A percentile compares a stretch with the other conserved stretches of the same genome.
Evolutionary conservation across 2,797 vertebrate genomes (phyloP).

Genomic region (Xiphorhynchus erythropygius): DNA sequence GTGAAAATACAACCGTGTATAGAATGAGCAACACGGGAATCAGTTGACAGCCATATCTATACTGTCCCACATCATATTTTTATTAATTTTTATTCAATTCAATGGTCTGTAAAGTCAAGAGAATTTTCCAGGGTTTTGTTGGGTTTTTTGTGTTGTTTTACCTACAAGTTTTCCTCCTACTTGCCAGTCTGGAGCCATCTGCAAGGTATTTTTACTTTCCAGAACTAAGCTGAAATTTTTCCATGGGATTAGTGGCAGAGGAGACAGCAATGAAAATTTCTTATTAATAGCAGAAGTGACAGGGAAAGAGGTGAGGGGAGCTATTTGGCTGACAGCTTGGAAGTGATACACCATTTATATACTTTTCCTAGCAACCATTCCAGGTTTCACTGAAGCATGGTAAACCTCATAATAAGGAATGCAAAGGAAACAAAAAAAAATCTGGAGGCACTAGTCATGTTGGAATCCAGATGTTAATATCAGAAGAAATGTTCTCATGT

Average conservation of each 20-base stretch:
- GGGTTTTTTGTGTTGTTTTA: neutral
- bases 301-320: neutral
- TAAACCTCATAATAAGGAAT: neutral
- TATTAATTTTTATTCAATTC: neutral
- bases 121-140: neutral
- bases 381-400: neutral
- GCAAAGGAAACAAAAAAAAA: slow-evolving; percentile 2
- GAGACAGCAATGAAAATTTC: neutral
- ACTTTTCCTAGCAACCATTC: neutral
- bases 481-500: neutral
- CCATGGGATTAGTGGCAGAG: neutral
- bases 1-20: neutral
- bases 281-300: neutral
- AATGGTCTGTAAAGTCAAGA: neutral
- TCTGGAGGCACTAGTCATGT: neutral
- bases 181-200: neutral
- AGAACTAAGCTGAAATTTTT: neutral
- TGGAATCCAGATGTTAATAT: neutral
- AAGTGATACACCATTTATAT: neutral
- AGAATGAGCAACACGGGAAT: neutral
- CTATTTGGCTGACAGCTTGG: neutral
- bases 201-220: neutral
- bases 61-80: neutral
- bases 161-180: neutral
- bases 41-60: neutral